Evolutionary conservation across 2,113 vertebrate genomes (phyloP).

Genomic region (Pseudolaguvia tuberculata): DNA sequence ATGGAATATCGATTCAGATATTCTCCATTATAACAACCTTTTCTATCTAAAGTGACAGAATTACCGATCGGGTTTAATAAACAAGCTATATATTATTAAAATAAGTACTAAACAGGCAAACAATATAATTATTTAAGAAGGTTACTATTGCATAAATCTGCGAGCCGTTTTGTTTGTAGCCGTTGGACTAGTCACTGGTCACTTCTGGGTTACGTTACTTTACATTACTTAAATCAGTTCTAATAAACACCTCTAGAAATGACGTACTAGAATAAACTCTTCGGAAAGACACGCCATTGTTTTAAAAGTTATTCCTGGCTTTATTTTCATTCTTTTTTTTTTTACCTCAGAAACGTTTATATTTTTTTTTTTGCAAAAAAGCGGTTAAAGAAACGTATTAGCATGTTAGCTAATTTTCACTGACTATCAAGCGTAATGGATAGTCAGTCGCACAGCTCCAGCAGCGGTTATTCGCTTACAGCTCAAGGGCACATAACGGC

Average conservation of each 20-base stretch:
- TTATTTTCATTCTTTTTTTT: not conserved
- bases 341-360: not conserved
- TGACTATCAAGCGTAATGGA: not conserved
- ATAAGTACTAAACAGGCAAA: no score
- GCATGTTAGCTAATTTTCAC: slow-evolving; percentile 32
- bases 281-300: not conserved
- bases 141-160: no score
- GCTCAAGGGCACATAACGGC: not conserved
- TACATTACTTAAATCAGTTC: not conserved
- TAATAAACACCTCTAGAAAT: not conserved
- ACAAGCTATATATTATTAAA: no score
- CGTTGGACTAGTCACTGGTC: not conserved
- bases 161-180: not conserved
- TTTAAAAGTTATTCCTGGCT: not conserved
- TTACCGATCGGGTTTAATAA: no score
- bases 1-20: not conserved
- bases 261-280: not conserved
- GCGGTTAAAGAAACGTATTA: not conserved
- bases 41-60: no score
- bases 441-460: not conserved
- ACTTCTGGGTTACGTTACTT: not conserved
- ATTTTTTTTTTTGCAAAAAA: not conserved
- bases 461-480: not conserved
- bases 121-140: no score
- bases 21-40: not conserved